Percentiles rank a stretch among this genome's conserved stretches.
Conservation (phyloP, 2,113 vertebrate genomes). For the Pluvianellus socialis region DNA sequence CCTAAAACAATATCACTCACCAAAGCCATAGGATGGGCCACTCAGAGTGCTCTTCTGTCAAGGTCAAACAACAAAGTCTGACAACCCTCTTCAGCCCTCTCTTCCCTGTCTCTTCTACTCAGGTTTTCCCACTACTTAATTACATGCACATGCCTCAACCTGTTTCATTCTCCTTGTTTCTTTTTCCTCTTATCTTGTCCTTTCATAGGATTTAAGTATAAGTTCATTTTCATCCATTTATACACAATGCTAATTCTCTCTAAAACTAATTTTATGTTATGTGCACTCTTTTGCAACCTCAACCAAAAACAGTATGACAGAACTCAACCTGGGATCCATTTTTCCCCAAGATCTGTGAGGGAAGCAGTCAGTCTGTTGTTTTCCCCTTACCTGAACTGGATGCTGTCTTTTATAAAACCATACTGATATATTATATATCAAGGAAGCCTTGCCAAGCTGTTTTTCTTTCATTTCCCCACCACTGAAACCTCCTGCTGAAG, state of each 20-base stretch:
- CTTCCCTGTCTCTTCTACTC: not conserved
- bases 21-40: not conserved
- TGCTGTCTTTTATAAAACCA: not conserved
- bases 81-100: not conserved
- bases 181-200: not conserved
- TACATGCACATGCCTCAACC: not conserved
- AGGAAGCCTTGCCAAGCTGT: not conserved
- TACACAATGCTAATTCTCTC: not conserved
- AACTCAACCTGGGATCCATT: fast-evolving
- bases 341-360: not conserved
- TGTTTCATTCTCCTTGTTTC: not conserved
- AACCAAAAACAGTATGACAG: not conserved
- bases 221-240: not conserved
- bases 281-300: not conserved
- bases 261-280: not conserved
- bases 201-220: not conserved
- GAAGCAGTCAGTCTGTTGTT: not conserved
- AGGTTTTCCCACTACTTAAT: not conserved
- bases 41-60: not conserved
- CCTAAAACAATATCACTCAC: not conserved
- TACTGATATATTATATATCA: not conserved
- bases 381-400: not conserved
- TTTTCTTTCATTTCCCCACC: not conserved
- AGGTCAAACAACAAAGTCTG: not conserved
- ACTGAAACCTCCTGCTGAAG: not conserved